A percentile compares a stretch with the other conserved stretches of the same genome.
phyloP scores from a whole-genome alignment of 64 coral and sea anemone genomes.

The Porites australiensis region DNA sequence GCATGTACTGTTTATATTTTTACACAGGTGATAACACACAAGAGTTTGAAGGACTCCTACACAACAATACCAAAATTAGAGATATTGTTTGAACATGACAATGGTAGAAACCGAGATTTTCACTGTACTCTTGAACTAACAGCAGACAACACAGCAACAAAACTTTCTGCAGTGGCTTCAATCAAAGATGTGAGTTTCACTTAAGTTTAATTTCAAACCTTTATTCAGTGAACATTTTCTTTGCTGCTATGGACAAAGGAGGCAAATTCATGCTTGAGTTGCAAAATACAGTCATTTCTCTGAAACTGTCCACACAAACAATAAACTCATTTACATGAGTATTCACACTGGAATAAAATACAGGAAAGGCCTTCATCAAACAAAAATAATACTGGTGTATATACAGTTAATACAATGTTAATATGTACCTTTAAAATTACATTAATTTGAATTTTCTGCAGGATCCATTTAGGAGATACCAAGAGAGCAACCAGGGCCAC shows the following conservation, averaged over 20 bases:
- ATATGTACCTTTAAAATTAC: no score
- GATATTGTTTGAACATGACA: conserved; percentile 26
- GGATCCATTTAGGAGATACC: conserved; percentile 17
- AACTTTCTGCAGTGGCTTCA: conserved; percentile 9
- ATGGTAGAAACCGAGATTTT: conserved; percentile 54
- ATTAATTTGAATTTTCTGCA: neutral
- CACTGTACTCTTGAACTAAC: conserved; percentile 37
- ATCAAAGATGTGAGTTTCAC: conserved; percentile 24
- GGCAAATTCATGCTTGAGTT: no score
- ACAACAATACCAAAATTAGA: conserved; percentile 13
- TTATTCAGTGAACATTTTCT: no score
- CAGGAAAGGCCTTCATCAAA: no score
- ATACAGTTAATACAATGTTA: neutral
- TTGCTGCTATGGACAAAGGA: no score
- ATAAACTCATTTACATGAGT: no score
- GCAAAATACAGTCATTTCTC: no score
- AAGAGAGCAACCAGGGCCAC: neutral
- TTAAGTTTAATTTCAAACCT: neutral
- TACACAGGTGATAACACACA: conserved; percentile 12
- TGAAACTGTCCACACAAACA: no score
- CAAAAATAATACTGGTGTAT: no score
- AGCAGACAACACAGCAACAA: neutral
- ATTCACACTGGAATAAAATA: no score
- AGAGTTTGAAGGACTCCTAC: conserved; percentile 43
- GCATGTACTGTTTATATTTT: neutral